Evolutionary conservation across 2,888 invertebrate genomes (phyloP), one percentile per base, ranked within the genome.

Genomic region (Tetanocera ferruginea): DNA sequence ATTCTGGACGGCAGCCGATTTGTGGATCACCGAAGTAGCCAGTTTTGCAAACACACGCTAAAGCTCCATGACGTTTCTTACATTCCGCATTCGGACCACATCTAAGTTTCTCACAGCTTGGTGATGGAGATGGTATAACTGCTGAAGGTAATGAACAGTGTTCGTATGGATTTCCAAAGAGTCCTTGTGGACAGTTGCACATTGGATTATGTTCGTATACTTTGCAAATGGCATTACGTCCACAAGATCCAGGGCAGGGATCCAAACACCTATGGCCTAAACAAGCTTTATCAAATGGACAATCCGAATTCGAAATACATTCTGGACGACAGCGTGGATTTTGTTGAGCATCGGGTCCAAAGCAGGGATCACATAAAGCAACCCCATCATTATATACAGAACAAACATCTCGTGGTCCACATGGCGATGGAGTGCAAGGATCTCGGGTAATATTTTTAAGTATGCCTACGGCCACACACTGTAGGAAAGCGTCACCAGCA

Each of bases 21-120:
- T 93, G 93, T 0, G 97, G 95, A 90, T 96, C 95, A 66, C 97
- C 97, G 83, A 92, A 94, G 89, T 94, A 96, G 71, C 93, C 94
- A 76, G 92, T 92, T 77, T 92, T 91, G 87, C 96, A 96, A 80
- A 93, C 91, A 86, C 96, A 96, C 9, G 92, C 91, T 3, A 93
- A 90, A 2, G 92, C 92, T n/a, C 93, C 93, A 81, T 92, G 91
- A 70, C 91, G 89, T 82, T 95, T 92, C 85, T 91, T 91, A 83
- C 95, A 95, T 76, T 92, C 88, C 1, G 95, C 94, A 86, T 95
- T 95, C 9, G 93, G 91, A 31, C 95, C 95, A 87, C 96, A 96
- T 82, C 92, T 92, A 51, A 93, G 88, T 81, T 93, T 93, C 81
- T 93, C 92, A 86, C 95, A 95, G n/a, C 92, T 93, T 9, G 87